phyloP scores from a whole-genome alignment of 2,797 vertebrate species.

The Rousettus madagascariensis region DNA sequence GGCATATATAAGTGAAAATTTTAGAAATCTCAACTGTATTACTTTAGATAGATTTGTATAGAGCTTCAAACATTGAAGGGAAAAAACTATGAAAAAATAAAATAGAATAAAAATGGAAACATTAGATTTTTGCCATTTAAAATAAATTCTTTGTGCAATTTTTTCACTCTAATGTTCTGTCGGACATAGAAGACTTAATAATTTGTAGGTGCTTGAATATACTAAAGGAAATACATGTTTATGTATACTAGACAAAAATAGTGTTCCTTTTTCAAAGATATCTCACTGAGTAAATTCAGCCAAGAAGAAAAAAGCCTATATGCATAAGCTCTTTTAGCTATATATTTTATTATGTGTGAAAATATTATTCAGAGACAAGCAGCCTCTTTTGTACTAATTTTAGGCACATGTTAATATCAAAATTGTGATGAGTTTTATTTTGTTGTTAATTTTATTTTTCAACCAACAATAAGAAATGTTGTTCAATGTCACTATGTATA shows the following conservation, averaged over 20 bases:
- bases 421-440: constrained; percentile 29
- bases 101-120: constrained; percentile 19
- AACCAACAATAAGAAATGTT: neutral
- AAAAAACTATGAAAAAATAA: neutral
- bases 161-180: neutral
- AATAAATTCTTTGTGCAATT: neutral
- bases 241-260: neutral
- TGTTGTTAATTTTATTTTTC: neutral
- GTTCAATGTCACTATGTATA: neutral
- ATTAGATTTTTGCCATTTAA: constrained; percentile 36
- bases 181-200: neutral
- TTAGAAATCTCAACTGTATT: neutral
- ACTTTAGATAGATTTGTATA: neutral
- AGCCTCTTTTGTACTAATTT: neutral
- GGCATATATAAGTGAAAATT: neutral
- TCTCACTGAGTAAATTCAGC: neutral
- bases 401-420: neutral
- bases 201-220: neutral
- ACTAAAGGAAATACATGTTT: neutral
- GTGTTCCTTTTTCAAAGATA: neutral
- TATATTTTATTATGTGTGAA: constrained; percentile 26
- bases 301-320: neutral
- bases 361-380: neutral
- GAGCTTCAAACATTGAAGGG: neutral
- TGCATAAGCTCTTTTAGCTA: neutral